These are phyloP conservation scores for Thalassophryne amazonica DNA, from an alignment of 2,797 vertebrate genomes.

Conservation along the genomic window DNA sequence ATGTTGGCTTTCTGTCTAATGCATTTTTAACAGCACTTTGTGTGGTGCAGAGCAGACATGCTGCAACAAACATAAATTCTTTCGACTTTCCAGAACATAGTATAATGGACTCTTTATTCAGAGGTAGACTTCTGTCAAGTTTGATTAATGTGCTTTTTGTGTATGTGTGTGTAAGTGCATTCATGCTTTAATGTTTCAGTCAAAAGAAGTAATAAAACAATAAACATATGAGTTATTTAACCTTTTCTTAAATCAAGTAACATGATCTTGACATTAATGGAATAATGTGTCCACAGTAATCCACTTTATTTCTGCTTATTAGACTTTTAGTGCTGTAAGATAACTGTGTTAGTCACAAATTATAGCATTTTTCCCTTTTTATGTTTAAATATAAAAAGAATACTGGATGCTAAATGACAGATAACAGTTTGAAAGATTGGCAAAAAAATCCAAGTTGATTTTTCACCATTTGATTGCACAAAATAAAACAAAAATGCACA, in stretches of 20 bases:
- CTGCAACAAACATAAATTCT: conserved; percentile 48
- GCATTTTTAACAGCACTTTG: conserved; percentile 59
- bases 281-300: background rate
- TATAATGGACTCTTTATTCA: conserved; percentile 51
- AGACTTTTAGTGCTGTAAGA: too few species aligned
- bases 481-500: too few species aligned
- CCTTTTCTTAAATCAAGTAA: background rate
- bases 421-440: too few species aligned
- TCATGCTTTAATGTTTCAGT: conserved; percentile 1
- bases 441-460: too few species aligned
- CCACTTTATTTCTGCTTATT: background rate
- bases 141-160: conserved; percentile 24
- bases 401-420: too few species aligned
- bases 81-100: conserved; percentile 37
- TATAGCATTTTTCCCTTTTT: too few species aligned
- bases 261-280: background rate
- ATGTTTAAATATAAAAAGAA: too few species aligned
- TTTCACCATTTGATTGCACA: too few species aligned
- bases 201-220: background rate
- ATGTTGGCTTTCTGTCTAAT: conserved; percentile 66
- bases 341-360: too few species aligned
- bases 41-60: conserved; percentile 31
- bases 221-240: background rate
- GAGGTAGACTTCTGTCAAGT: conserved; percentile 39
- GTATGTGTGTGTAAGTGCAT: conserved; percentile 7